A percentile compares a stretch with the other conserved stretches of the same genome.
Evolutionary conservation across 2,888 invertebrate species (phyloP).

Genomic region (Thereva nobilitata): DNA sequence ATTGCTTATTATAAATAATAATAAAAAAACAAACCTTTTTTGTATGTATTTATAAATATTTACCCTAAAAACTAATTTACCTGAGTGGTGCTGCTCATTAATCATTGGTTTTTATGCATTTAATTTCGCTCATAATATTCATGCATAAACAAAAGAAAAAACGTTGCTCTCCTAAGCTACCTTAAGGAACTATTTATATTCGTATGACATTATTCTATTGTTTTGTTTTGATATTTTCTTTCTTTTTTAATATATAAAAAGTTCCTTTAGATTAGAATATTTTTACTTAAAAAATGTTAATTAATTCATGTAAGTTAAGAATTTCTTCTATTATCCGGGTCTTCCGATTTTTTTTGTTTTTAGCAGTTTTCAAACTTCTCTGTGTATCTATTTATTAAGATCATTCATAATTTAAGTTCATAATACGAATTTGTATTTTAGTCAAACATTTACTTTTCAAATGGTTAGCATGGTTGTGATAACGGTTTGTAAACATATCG

Average conservation of each 20-base stretch:
- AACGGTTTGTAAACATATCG: too few relatives aligned
- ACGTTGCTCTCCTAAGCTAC: conserved; percentile 16
- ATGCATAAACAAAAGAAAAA: conserved; percentile 11
- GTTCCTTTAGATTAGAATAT: conserved; percentile 32
- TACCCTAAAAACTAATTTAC: conserved; percentile 31
- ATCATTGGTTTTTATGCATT: conserved; percentile 24
- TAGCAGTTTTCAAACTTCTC: too few relatives aligned
- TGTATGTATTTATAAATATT: conserved; percentile 34
- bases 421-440: too few relatives aligned
- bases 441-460: too few relatives aligned
- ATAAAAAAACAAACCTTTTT: conserved; percentile 17
- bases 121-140: conserved; percentile 18
- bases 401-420: too few relatives aligned
- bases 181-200: conserved; percentile 26
- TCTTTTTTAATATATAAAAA: neutral
- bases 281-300: conserved; percentile 19
- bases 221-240: conserved; percentile 13
- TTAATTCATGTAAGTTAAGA: conserved; percentile 5
- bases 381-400: too few relatives aligned
- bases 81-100: conserved; percentile 14
- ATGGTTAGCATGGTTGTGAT: too few relatives aligned
- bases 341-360: too few relatives aligned
- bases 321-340: neutral
- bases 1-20: neutral
- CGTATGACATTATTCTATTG: conserved; percentile 31